Evolutionary conservation across 2,797 vertebrate genomes (phyloP).

Genomic region (Fistularia commersonii): DNA sequence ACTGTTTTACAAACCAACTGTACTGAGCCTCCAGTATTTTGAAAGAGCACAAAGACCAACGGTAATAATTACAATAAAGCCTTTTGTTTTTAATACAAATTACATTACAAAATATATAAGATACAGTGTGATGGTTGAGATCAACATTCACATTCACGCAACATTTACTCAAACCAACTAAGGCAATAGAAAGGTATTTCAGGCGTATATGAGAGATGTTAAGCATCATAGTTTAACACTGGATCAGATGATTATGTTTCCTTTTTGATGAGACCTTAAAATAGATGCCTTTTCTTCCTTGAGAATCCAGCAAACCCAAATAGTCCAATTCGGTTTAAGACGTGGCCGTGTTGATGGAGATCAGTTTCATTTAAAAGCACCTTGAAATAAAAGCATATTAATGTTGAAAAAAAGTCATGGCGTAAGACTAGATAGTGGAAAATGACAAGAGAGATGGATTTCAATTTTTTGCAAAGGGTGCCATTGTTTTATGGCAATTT

Average conservation of each 20-base stretch:
- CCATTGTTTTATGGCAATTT: too few species aligned
- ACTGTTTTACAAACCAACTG: background rate
- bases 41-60: too few species aligned
- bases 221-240: background rate
- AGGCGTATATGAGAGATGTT: constrained; percentile 1
- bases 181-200: background rate
- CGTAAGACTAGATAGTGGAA: too few species aligned
- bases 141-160: constrained; percentile 51
- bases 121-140: constrained; percentile 31
- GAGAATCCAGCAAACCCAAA: too few species aligned
- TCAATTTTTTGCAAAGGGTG: too few species aligned
- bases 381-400: too few species aligned
- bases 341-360: too few species aligned
- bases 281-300: constrained; percentile 8
- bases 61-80: constrained; percentile 44
- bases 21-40: too few species aligned
- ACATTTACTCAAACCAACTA: constrained; percentile 23
- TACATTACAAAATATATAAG: constrained; percentile 57
- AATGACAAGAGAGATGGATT: too few species aligned
- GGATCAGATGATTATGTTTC: background rate
- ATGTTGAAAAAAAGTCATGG: too few species aligned
- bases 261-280: background rate
- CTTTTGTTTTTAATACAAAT: constrained; percentile 64
- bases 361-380: too few species aligned
- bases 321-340: too few species aligned